Conservation (phyloP, 2,888 invertebrate genomes). For the Euproctis similis region DNA sequence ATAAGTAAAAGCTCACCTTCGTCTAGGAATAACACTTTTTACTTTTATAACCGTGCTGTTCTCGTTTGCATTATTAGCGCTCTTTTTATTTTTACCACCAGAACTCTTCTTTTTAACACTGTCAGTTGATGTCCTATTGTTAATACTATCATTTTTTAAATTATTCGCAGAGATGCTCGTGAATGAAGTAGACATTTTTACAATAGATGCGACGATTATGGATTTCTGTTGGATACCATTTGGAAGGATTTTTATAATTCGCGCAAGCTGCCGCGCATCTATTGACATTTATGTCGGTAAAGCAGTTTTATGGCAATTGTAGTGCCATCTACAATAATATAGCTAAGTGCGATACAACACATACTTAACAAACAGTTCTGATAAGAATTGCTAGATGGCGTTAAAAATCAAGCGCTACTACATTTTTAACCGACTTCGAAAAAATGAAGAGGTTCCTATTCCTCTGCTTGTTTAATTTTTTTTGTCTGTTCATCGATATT, state of each 20-base stretch:
- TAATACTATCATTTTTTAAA: constrained; percentile 28
- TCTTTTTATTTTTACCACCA: constrained; percentile 49
- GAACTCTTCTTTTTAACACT: constrained; percentile 40
- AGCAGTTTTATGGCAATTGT: constrained; percentile 22
- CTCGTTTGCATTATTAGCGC: constrained; percentile 24
- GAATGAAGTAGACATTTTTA: constrained; percentile 58
- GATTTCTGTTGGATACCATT: constrained; percentile 65
- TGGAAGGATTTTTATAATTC: constrained; percentile 69
- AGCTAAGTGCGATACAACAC: too few relatives aligned
- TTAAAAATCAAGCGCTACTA: too few relatives aligned
- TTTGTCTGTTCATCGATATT: too few relatives aligned
- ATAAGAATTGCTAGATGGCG: too few relatives aligned
- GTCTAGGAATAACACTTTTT: constrained; percentile 66
- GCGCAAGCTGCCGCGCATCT: constrained; percentile 71
- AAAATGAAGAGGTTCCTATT: too few relatives aligned
- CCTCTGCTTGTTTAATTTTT: too few relatives aligned
- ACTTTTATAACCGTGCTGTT: constrained; percentile 59
- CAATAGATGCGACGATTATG: constrained; percentile 61
- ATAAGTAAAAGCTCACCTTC: constrained; percentile 48
- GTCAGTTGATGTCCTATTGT: constrained; percentile 26
- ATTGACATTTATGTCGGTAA: constrained; percentile 45
- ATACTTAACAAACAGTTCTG: too few relatives aligned
- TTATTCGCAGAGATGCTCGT: constrained; percentile 38
- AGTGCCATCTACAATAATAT: constrained; percentile 16
- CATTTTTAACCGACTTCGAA: too few relatives aligned